These are phyloP conservation scores for Orchestia grillus DNA, from an alignment of 1,140 invertebrate genomes.

Conservation along the genomic window DNA sequence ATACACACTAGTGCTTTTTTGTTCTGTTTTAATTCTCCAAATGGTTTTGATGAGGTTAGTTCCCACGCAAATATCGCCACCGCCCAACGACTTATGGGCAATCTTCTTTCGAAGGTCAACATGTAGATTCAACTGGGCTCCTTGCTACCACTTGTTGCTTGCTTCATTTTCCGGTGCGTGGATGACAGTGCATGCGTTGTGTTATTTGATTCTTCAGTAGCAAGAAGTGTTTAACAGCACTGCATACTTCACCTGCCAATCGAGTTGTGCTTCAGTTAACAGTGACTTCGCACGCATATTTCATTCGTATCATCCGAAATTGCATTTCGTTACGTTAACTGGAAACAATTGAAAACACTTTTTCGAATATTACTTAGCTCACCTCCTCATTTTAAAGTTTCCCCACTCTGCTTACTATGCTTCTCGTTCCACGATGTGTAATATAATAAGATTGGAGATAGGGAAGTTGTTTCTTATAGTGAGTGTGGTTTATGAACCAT, in stretches of 20 bases:
- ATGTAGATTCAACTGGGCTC: background rate
- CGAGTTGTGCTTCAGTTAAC: background rate
- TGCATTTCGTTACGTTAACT: background rate
- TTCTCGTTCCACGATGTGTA: too few relatives aligned
- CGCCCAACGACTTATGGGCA: background rate
- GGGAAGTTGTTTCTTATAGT: background rate
- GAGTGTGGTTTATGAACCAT: background rate
- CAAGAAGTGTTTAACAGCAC: background rate
- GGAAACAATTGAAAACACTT: background rate
- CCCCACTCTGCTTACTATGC: too few relatives aligned
- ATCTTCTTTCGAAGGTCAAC: background rate
- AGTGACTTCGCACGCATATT: background rate
- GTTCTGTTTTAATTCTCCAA: background rate
- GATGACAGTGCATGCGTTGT: background rate
- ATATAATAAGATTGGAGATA: background rate
- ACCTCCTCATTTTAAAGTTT: too few relatives aligned
- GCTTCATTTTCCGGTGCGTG: background rate
- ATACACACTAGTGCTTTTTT: background rate
- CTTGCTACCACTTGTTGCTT: background rate
- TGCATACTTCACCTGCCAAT: background rate
- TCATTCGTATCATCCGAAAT: background rate
- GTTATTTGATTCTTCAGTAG: background rate
- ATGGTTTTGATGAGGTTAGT: background rate
- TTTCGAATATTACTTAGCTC: too few relatives aligned
- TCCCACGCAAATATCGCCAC: background rate